These are phyloP conservation scores for Brachionus paranguensis DNA, from an alignment of 1,140 invertebrate genomes.

Conservation along the genomic window DNA sequence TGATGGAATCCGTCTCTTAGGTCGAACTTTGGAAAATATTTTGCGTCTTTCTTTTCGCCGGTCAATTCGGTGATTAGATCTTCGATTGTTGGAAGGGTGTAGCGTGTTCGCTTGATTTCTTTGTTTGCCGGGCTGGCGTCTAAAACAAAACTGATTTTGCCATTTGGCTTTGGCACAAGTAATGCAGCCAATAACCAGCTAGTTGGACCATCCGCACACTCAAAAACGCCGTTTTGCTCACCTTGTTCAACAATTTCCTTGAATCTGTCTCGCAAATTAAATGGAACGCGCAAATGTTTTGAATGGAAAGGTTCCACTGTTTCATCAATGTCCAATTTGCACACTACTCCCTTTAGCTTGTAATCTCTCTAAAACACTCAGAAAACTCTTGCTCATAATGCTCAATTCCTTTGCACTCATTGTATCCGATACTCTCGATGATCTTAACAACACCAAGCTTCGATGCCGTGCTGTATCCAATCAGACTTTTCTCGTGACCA, in stretches of 20 bases:
- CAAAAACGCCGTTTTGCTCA: conserved; percentile 43
- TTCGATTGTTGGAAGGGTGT: too few relatives aligned
- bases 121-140: conserved; percentile 46
- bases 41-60: conserved; percentile 43
- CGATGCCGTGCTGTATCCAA: neutral
- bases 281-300: conserved; percentile 29
- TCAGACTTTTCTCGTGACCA: neutral
- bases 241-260: conserved; percentile 43
- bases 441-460: neutral
- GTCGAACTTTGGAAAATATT: conserved; percentile 46
- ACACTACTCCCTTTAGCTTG: conserved; percentile 10
- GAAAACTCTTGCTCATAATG: neutral
- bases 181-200: conserved; percentile 45
- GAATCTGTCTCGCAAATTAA: conserved; percentile 40
- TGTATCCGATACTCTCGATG: neutral
- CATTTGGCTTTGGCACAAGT: conserved; percentile 44
- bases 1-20: conserved; percentile 45
- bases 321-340: too few relatives aligned
- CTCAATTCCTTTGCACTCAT: neutral
- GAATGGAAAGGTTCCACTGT: conserved; percentile 34
- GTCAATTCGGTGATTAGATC: too few relatives aligned
- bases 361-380: neutral
- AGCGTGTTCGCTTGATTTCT: conserved; percentile 44
- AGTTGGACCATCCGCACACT: conserved; percentile 43
- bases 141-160: conserved; percentile 46